Base-by-base conservation (phyloP, 2,888 invertebrate species). In the Athalia rosae region DNA sequence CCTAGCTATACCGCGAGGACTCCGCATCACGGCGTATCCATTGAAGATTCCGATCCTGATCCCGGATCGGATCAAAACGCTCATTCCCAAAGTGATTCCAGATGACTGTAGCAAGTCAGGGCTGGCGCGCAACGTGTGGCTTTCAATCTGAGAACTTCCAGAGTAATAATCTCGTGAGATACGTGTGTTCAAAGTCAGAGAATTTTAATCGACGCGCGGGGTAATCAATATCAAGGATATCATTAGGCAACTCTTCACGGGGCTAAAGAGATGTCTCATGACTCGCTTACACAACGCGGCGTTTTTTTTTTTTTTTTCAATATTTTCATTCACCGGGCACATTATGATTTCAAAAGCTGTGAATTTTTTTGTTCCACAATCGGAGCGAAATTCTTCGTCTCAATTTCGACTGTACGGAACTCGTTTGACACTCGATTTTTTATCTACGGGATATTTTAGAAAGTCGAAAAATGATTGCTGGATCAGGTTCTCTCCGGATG, bases 11-110 rank as follows among this genome's bases (percentile, higher is more conserved):
- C 86, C 77, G 85, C 84, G 67, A 86, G 87, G n/a, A 81, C 83
- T 79, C 84, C 87, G 45, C 84, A 88, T 76, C 88, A 87, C 78
- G 88, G 89, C 11, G 84, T 85, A 66, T 89, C 89, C 79, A 86
- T 89, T 82, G 89, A 89, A 80, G 89, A 89, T 77, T 89, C 89
- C 48, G 89, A 89, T 80, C 87, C 85, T 43, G 89, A 89, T 79
- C 88, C 84, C n/a, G 80, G 81, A 64, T 85, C 86, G 43, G 87
- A 87, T 77, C 84, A 85, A 79, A 87, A 86, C 80, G 80, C 85
- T 76, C 87, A 87, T 79, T 88, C 89, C 77, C 88, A 87, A 76
- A 88, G 88, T 79, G 89, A 88, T 79, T 87, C 87, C 80, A 89
- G 89, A 85, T 89, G 89, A 89, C 87, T 87, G 84, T 88, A 88